Percentiles rank a stretch among this genome's conserved stretches.
phyloP scores from a whole-genome alignment of 2,797 vertebrate species.

The Oryzias dopingdopingensis region DNA sequence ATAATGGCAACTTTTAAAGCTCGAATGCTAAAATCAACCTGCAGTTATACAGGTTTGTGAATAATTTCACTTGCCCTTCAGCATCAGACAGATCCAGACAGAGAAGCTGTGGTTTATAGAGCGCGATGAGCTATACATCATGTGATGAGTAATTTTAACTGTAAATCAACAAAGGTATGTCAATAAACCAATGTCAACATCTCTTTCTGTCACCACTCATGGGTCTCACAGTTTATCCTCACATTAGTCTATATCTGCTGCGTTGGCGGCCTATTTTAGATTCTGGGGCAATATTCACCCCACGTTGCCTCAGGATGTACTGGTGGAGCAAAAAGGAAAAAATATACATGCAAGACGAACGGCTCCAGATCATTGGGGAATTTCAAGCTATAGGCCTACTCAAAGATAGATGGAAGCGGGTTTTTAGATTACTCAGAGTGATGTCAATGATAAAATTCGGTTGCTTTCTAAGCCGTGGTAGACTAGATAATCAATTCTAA shows the following conservation, averaged over 20 bases:
- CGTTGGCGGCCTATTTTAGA: slow-evolving; percentile 57
- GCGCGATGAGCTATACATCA: slow-evolving; percentile 33
- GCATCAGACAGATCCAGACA: slow-evolving; percentile 17
- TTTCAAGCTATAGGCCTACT: too few species aligned
- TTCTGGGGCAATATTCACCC: slow-evolving; percentile 29
- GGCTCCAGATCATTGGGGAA: background rate
- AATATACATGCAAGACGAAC: slow-evolving; percentile 11
- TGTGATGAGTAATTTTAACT: slow-evolving; percentile 35
- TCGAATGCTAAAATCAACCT: background rate
- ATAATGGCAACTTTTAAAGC: background rate
- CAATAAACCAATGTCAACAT: slow-evolving; percentile 49
- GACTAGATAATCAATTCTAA: too few species aligned
- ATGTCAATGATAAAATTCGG: too few species aligned
- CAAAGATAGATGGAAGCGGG: background rate
- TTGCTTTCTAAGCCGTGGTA: too few species aligned
- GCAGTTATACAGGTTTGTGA: background rate
- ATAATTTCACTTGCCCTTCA: slow-evolving; percentile 1
- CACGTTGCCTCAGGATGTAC: slow-evolving; percentile 39
- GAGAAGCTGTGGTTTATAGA: slow-evolving; percentile 30
- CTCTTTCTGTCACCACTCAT: slow-evolving; percentile 28
- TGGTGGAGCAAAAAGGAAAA: slow-evolving; percentile 16
- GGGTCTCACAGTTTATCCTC: slow-evolving; percentile 24
- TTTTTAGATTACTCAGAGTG: too few species aligned
- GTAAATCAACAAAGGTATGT: slow-evolving; percentile 51
- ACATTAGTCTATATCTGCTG: slow-evolving; percentile 30